Percentiles rank a stretch among this genome's conserved stretches.
Evolutionary conservation across 2,113 vertebrate genomes (phyloP).

Genomic region (Stictonetta naevosa): DNA sequence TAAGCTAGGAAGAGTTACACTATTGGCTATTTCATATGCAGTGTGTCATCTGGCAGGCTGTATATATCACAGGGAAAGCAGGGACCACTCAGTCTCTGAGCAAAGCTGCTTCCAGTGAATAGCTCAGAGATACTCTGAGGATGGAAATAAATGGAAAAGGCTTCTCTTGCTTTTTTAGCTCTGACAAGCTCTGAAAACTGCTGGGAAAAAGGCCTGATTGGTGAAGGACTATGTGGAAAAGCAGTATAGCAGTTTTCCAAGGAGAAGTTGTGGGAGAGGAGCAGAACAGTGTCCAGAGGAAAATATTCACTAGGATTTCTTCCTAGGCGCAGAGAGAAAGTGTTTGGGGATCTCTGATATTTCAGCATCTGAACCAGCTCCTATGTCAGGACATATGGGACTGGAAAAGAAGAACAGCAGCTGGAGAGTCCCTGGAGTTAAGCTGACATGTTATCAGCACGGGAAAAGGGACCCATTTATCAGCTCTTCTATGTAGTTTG

Average conservation of each 20-base stretch:
- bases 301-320: not conserved
- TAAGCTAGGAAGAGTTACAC: not conserved
- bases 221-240: not conserved
- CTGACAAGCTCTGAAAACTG: not conserved
- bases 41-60: conserved; percentile 45
- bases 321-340: not conserved
- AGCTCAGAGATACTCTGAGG: not conserved
- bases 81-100: conserved; percentile 6
- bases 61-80: not conserved
- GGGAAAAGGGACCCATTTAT: not conserved
- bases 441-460: not conserved
- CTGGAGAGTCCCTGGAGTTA: not conserved
- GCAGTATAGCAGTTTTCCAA: not conserved
- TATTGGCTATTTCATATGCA: conserved; percentile 12
- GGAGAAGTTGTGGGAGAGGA: not conserved
- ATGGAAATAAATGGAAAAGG: not conserved
- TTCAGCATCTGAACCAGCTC: not conserved
- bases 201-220: not conserved
- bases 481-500: not conserved
- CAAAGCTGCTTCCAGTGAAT: not conserved
- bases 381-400: not conserved
- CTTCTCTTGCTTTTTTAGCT: not conserved
- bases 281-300: not conserved
- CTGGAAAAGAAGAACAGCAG: not conserved
- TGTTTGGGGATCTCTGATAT: not conserved